A percentile compares a stretch with the other conserved stretches of the same genome.
Conservation (phyloP, 2,888 invertebrate genomes). For the Drosophila niveifrons region DNA sequence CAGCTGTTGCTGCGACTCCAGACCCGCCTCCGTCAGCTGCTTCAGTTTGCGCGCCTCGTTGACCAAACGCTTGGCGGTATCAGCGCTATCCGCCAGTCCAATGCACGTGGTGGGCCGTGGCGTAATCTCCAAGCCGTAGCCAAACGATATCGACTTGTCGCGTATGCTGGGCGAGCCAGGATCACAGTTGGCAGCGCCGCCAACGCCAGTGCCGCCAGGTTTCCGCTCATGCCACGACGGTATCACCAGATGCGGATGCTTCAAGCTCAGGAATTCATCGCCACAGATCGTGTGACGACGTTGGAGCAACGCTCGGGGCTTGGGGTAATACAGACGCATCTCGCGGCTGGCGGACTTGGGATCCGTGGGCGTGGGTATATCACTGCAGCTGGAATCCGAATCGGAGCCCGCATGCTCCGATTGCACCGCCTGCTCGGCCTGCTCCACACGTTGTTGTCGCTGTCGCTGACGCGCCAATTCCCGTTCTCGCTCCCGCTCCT, state of each 20-base stretch:
- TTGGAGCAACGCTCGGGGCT: constrained; percentile 91
- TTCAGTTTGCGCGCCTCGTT: constrained; percentile 71
- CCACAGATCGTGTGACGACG: constrained; percentile 96
- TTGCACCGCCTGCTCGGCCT: constrained; percentile 25
- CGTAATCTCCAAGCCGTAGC: constrained; percentile 90
- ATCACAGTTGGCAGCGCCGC: constrained; percentile 66
- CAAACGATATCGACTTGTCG: constrained; percentile 92
- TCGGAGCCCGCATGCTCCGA: constrained; percentile 67
- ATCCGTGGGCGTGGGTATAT: constrained; percentile 86
- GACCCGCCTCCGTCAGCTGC: constrained; percentile 64
- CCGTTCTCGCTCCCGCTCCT: background rate
- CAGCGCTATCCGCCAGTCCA: constrained; percentile 85
- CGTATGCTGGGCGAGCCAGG: constrained; percentile 88
- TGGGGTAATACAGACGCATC: constrained; percentile 89
- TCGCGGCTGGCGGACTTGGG: constrained; percentile 83
- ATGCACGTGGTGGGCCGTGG: constrained; percentile 90
- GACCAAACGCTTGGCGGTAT: constrained; percentile 62
- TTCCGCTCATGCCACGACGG: constrained; percentile 92
- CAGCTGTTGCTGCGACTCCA: constrained; percentile 64
- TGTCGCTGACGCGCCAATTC: background rate
- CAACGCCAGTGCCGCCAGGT: constrained; percentile 82
- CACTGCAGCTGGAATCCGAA: constrained; percentile 87
- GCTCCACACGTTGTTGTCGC: background rate
- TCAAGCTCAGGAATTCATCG: constrained; percentile 87
- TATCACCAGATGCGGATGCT: constrained; percentile 82